Percentiles rank a stretch among this genome's conserved stretches.
phyloP scores from a whole-genome alignment of 2,797 vertebrate species.

The Hyperoplus immaculatus region DNA sequence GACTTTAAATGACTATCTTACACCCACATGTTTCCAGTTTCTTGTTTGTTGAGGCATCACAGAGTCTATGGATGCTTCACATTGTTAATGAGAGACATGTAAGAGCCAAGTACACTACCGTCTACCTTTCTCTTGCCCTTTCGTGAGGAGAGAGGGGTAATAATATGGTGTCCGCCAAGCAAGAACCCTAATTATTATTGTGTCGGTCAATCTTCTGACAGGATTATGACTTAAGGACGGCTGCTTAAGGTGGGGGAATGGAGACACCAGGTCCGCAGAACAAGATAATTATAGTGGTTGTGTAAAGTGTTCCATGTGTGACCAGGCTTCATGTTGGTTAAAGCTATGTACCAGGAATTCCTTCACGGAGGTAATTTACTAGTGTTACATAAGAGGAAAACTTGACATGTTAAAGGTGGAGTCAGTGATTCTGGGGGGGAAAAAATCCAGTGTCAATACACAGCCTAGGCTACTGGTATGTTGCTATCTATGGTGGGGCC shows the following conservation, averaged over 20 bases:
- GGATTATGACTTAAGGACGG: constrained; percentile 44
- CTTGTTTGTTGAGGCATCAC: constrained; percentile 6
- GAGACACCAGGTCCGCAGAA: constrained; percentile 26
- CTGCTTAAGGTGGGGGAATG: constrained; percentile 43
- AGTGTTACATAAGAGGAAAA: constrained; percentile 28
- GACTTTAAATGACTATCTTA: background rate
- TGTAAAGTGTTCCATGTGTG: constrained; percentile 19
- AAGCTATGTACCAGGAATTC: constrained; percentile 29
- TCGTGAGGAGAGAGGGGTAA: constrained; percentile 32
- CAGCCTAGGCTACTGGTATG: too few relatives aligned
- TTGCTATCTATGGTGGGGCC: too few relatives aligned
- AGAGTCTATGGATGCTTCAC: constrained; percentile 7
- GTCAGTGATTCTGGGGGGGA: too few relatives aligned
- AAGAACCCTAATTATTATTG: constrained; percentile 55
- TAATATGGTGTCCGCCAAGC: constrained; percentile 42
- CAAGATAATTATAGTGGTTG: constrained; percentile 64
- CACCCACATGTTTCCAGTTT: background rate
- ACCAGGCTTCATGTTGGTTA: constrained; percentile 10
- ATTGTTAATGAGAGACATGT: constrained; percentile 24
- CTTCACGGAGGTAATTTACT: constrained; percentile 29
- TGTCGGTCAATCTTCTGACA: constrained; percentile 52
- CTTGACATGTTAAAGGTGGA: background rate
- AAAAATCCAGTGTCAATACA: too few relatives aligned
- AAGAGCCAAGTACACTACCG: background rate
- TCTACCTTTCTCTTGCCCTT: constrained; percentile 7